phyloP scores from a whole-genome alignment of 1,140 invertebrate genomes.

The Drosophila cardini region DNA sequence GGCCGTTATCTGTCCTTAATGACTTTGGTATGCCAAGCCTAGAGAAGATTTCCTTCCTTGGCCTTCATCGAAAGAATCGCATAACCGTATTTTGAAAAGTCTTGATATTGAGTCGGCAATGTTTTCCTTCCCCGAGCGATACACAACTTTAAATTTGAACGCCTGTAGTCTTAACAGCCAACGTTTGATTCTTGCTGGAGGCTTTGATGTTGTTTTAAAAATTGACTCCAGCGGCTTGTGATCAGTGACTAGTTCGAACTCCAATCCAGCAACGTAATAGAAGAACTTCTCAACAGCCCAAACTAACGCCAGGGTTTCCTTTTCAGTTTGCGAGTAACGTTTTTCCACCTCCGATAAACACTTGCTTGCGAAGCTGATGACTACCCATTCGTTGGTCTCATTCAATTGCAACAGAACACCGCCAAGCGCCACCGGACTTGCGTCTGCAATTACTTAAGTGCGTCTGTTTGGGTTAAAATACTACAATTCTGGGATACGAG shows the following conservation, averaged over 20 bases:
- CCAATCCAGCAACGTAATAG: too few relatives aligned
- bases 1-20: too few relatives aligned
- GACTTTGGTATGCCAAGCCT: too few relatives aligned
- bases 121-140: too few relatives aligned
- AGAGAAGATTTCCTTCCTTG: too few relatives aligned
- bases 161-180: constrained; percentile 7
- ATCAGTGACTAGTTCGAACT: constrained; percentile 1
- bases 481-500: not conserved
- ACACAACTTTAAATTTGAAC: too few relatives aligned
- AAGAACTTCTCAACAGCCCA: too few relatives aligned
- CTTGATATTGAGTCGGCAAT: too few relatives aligned
- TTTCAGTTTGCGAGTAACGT: constrained; percentile 12
- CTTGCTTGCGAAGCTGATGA: constrained; percentile 39
- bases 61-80: too few relatives aligned
- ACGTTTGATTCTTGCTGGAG: constrained; percentile 1
- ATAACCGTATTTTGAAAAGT: too few relatives aligned
- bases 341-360: constrained; percentile 30
- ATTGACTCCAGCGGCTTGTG: constrained; percentile 17
- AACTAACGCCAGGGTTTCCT: constrained; percentile 9
- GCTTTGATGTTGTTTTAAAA: not conserved
- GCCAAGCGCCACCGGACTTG: constrained; percentile 26
- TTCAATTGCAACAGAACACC: constrained; percentile 29
- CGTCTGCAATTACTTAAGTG: constrained; percentile 32
- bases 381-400: constrained; percentile 11
- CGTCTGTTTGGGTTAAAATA: constrained; percentile 14